phyloP scores from a whole-genome alignment of 2,113 vertebrate species.

The Recurvirostra avosetta region DNA sequence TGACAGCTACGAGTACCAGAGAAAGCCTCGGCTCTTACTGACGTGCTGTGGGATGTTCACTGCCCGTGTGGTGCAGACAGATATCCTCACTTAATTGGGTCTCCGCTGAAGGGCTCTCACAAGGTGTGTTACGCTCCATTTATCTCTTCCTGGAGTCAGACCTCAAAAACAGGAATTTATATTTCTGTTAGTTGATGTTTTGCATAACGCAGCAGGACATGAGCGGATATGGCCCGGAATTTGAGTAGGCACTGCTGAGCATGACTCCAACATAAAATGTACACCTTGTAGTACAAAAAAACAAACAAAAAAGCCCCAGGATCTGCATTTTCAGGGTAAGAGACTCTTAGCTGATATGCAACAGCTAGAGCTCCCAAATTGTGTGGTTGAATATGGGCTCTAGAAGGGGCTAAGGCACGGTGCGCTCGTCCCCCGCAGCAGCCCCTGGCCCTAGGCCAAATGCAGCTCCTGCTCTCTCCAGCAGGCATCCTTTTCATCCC shows the following conservation, averaged over 20 bases:
- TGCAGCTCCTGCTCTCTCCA: background rate
- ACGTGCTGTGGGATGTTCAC: accelerated
- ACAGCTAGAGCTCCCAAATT: background rate
- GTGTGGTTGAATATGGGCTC: background rate
- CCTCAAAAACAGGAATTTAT: background rate
- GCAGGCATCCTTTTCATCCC: background rate
- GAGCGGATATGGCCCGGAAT: background rate
- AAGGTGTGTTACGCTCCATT: background rate
- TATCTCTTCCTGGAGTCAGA: background rate
- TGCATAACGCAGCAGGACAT: background rate
- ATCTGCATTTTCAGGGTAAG: background rate
- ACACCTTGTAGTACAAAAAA: background rate
- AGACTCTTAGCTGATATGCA: background rate
- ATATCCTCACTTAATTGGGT: background rate
- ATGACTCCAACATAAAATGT: background rate
- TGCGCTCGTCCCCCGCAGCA: accelerated
- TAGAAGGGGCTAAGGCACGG: accelerated
- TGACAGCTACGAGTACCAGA: background rate
- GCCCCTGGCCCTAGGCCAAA: background rate
- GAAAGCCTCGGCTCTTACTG: background rate
- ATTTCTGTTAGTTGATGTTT: background rate
- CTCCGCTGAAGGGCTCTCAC: background rate
- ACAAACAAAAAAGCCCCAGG: background rate
- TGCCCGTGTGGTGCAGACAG: background rate
- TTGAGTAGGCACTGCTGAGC: background rate